These are phyloP conservation scores for Sarcoramphus papa DNA, from an alignment of 2,797 vertebrate genomes.

Conservation along the genomic window DNA sequence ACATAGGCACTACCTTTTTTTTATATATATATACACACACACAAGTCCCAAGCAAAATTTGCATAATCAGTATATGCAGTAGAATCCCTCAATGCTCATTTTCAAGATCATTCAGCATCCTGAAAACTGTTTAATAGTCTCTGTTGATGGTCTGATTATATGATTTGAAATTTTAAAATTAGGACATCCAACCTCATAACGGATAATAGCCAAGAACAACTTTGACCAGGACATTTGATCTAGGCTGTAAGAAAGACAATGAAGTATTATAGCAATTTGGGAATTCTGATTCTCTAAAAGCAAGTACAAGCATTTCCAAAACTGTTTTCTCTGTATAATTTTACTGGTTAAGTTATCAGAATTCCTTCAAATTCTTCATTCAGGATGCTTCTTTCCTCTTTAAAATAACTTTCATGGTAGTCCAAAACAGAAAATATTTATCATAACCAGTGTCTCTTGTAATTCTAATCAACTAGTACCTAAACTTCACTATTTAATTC, in stretches of 20 bases:
- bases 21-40: rapidly evolving
- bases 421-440: background rate
- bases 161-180: background rate
- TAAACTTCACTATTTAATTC: background rate
- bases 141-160: background rate
- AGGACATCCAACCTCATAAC: background rate
- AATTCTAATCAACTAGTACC: background rate
- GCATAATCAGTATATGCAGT: background rate
- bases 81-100: background rate
- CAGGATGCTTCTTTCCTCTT: background rate
- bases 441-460: background rate
- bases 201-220: background rate
- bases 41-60: background rate
- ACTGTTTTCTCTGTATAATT: rapidly evolving
- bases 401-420: background rate
- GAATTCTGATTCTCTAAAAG: background rate
- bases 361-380: background rate
- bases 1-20: rapidly evolving
- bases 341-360: background rate
- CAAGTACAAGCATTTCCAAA: background rate
- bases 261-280: rapidly evolving
- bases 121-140: background rate
- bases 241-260: background rate
- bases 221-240: background rate
- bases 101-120: background rate